These are phyloP conservation scores for Panagrolaimus sp. DNA, from an alignment of 1,140 invertebrate species.

Conservation along the genomic window DNA sequence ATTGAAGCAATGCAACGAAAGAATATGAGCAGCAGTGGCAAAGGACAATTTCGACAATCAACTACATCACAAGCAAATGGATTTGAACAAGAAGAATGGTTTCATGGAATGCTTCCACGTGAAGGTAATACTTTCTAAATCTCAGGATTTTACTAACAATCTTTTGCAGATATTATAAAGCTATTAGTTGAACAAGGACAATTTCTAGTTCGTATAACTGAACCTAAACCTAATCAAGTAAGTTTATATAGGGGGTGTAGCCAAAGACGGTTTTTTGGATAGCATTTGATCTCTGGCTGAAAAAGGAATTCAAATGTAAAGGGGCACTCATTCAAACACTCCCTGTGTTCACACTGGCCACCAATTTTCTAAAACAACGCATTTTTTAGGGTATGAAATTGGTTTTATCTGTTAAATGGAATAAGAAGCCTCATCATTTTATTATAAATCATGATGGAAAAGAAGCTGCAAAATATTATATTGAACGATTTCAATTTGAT, in stretches of 20 bases:
- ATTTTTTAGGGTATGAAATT: conserved; percentile 61
- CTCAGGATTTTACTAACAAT: neutral
- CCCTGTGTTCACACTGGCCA: neutral
- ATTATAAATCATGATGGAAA: conserved; percentile 74
- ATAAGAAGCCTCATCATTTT: conserved; percentile 81
- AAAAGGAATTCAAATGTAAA: too few relatives aligned
- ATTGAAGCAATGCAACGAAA: neutral
- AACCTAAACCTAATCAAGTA: conserved; percentile 83
- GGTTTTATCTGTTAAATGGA: conserved; percentile 88
- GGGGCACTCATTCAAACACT: neutral
- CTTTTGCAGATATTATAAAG: conserved; percentile 58
- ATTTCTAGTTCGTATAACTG: conserved; percentile 84
- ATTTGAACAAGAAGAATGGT: conserved; percentile 9
- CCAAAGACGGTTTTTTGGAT: too few relatives aligned
- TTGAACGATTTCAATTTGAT: conserved; percentile 84
- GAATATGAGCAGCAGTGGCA: neutral
- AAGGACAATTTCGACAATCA: neutral
- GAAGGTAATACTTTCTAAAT: neutral
- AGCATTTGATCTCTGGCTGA: too few relatives aligned
- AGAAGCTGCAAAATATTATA: conserved; percentile 68
- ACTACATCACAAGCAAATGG: conserved; percentile 1
- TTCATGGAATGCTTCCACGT: conserved; percentile 10
- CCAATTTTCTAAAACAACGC: too few relatives aligned
- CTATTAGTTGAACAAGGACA: conserved; percentile 80
- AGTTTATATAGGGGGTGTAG: conserved; percentile 39